phyloP scores from a whole-genome alignment of 2,797 vertebrate species.

The Diglossa cyanea region DNA sequence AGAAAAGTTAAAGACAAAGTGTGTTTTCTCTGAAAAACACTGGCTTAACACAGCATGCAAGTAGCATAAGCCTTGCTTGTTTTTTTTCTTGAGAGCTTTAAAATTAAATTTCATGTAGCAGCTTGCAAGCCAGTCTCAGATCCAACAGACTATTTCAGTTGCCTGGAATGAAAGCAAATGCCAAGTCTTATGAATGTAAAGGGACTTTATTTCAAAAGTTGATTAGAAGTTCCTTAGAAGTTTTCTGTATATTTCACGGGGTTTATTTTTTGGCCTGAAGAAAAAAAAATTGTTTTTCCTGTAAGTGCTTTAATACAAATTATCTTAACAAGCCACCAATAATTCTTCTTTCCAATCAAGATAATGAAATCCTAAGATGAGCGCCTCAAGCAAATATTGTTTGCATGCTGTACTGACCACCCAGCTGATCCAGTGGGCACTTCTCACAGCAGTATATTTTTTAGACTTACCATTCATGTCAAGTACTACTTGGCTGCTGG shows the following conservation, averaged over 20 bases:
- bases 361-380: neutral
- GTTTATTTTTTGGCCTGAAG: neutral
- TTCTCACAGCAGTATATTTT: neutral
- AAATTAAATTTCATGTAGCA: neutral
- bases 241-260: neutral
- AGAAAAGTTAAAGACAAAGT: neutral
- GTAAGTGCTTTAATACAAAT: neutral
- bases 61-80: neutral
- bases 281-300: neutral
- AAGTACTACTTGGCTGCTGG: neutral
- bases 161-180: neutral
- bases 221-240: neutral
- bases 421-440: neutral
- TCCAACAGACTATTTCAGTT: neutral
- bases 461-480: neutral
- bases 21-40: neutral
- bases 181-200: neutral
- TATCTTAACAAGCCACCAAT: neutral
- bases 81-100: neutral
- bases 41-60: neutral
- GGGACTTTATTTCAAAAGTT: neutral
- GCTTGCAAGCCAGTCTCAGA: neutral
- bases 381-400: neutral
- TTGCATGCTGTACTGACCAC: neutral
- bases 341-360: neutral